Base-by-base conservation (phyloP, 2,888 invertebrate genomes). In the Spisula subtruncata region DNA sequence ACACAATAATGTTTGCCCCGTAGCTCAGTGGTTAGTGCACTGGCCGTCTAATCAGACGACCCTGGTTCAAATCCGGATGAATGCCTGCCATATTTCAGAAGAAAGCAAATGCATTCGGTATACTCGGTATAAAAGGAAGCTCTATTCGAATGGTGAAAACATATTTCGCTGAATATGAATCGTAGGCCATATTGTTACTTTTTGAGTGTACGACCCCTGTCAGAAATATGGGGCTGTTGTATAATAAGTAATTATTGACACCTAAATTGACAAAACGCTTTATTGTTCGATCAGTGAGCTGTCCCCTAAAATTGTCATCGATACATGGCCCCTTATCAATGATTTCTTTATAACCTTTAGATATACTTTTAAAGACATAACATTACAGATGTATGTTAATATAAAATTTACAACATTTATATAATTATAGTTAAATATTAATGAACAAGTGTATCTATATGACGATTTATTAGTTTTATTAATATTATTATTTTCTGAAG, bases 271-370 rank as follows among this genome's bases (percentile, higher is more conserved):
- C 75, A 75, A 32, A 41, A 32, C 14, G 1, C 75, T 8, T 75
- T 35, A 2, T 32, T 12, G 75, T 4, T 75, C 18, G 16, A 32
- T 75, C 75, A 75, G 18, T 32, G 1, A 75, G 18, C 16, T 75
- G 75, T 75, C 75, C 35, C 75, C 18, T 75, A 35, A 75, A 60
- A 35, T 75, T 75, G 35, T 75, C 75, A 75, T 32, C 75, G 5
- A 32, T 75, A 75, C 18, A 35, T 32, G 16, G 10, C 35, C 35
- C n/a, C 35, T 75, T 32, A 35, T 75, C 75, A 12, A 75, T 75
- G 32, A 35, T 5, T 35, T 75, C 18, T 75, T 75, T 75, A 75
- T 75, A 8, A 35, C 75, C 29, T 12, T n/a, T n/a, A 71, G 32
- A 75, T 75, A 32, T 32, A 32, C n/a, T 25, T 25, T 32, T 12